phyloP scores from a whole-genome alignment of 2,888 invertebrate genomes.

The Hydrotaea diabolus region DNA sequence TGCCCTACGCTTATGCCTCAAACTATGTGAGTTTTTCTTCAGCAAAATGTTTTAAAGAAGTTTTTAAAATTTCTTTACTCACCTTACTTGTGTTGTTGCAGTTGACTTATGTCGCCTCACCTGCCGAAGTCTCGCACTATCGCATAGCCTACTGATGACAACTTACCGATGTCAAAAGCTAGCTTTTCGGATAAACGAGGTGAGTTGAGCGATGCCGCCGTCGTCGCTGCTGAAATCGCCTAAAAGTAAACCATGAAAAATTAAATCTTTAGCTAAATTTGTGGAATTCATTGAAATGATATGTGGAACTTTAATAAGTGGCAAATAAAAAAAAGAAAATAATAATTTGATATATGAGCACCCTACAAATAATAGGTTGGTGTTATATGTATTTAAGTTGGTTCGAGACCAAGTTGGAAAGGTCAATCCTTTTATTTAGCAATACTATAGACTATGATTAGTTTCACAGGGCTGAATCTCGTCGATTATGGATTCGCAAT shows the following conservation, averaged over 20 bases:
- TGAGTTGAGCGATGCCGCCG: background rate
- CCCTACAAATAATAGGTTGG: background rate
- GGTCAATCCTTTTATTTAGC: no score
- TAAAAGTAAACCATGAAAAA: constrained; percentile 55
- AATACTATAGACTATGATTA: no score
- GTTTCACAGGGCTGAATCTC: no score
- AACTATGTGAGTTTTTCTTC: constrained; percentile 68
- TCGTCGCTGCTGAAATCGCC: constrained; percentile 29
- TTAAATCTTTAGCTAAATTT: background rate
- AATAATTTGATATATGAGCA: background rate
- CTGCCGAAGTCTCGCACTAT: constrained; percentile 78
- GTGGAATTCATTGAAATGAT: background rate
- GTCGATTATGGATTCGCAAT: no score
- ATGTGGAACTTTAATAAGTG: constrained; percentile 24
- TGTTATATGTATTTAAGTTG: background rate
- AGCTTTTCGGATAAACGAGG: constrained; percentile 46
- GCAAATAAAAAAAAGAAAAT: background rate
- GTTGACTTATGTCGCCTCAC: constrained; percentile 71
- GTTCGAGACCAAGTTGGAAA: no score
- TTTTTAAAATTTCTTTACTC: constrained; percentile 45
- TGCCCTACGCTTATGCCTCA: constrained; percentile 69
- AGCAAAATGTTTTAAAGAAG: background rate
- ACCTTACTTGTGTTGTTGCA: constrained; percentile 44
- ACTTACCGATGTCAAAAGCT: constrained; percentile 22
- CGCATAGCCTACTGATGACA: constrained; percentile 76